Conservation (phyloP, 2,888 invertebrate species). For the Mayetiola destructor region DNA sequence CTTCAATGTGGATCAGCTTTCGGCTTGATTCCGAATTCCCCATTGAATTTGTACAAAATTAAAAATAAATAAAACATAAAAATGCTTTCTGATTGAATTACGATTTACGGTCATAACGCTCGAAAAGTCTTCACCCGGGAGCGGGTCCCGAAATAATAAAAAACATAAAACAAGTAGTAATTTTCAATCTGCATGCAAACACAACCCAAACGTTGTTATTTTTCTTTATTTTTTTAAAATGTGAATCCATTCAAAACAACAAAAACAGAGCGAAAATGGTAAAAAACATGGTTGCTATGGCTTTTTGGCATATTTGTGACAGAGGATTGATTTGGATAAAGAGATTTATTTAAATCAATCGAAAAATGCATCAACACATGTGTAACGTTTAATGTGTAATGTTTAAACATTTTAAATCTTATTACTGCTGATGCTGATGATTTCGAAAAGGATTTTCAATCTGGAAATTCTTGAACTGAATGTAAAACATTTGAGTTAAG, state of each 20-base stretch:
- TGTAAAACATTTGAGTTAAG: not conserved
- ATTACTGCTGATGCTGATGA: too few relatives aligned
- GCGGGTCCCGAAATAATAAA: not conserved
- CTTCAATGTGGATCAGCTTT: too few relatives aligned
- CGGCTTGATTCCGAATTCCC: too few relatives aligned
- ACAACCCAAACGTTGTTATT: not conserved
- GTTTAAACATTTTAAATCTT: not conserved
- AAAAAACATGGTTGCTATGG: too few relatives aligned
- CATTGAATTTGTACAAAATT: not conserved
- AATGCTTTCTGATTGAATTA: conserved; percentile 3
- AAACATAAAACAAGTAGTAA: too few relatives aligned
- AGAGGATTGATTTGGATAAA: not conserved
- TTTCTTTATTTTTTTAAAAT: not conserved
- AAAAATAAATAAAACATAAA: not conserved
- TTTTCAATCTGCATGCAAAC: not conserved
- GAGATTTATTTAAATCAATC: not conserved
- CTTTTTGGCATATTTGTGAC: too few relatives aligned
- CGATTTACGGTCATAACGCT: not conserved
- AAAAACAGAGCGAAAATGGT: too few relatives aligned
- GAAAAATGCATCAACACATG: not conserved
- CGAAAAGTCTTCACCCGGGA: too few relatives aligned
- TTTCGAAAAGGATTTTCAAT: too few relatives aligned
- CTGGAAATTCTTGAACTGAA: not conserved
- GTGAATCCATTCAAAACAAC: too few relatives aligned
- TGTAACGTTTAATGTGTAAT: not conserved